phyloP scores from a whole-genome alignment of 2,888 invertebrate species.

The Apodemia zela region DNA sequence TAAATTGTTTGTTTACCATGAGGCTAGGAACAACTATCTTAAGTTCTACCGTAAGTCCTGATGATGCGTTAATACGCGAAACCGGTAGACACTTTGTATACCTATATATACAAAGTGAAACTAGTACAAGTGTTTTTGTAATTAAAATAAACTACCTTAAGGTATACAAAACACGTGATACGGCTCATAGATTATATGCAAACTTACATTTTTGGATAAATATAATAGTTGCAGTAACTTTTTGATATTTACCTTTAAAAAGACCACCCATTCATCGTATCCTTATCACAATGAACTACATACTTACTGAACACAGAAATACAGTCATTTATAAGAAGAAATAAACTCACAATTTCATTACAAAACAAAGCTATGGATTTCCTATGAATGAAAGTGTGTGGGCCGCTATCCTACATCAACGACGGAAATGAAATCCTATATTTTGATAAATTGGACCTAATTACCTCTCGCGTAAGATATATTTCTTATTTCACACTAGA shows the following conservation, averaged over 20 bases:
- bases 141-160: no score
- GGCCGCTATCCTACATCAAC: slow-evolving; percentile 63
- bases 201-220: no score
- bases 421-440: slow-evolving; percentile 32
- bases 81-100: no score
- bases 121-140: no score
- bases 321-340: slow-evolving; percentile 61
- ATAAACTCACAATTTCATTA: slow-evolving; percentile 72
- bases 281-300: slow-evolving; percentile 41
- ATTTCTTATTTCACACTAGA: slow-evolving; percentile 25
- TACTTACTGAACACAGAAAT: slow-evolving; percentile 39
- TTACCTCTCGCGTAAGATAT: slow-evolving; percentile 27
- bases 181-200: no score
- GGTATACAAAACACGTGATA: no score
- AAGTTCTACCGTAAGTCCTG: no score
- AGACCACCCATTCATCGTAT: slow-evolving; percentile 56
- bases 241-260: slow-evolving; percentile 26
- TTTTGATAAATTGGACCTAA: slow-evolving; percentile 32
- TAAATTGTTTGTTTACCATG: no score
- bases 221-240: background rate
- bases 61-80: no score
- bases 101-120: no score
- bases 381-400: slow-evolving; percentile 72
- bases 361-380: slow-evolving; percentile 69
- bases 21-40: no score